Percentiles rank a stretch among this genome's conserved stretches.
Evolutionary conservation across 2,797 vertebrate species (phyloP).

Genomic region (Semaprochilodus insignis): DNA sequence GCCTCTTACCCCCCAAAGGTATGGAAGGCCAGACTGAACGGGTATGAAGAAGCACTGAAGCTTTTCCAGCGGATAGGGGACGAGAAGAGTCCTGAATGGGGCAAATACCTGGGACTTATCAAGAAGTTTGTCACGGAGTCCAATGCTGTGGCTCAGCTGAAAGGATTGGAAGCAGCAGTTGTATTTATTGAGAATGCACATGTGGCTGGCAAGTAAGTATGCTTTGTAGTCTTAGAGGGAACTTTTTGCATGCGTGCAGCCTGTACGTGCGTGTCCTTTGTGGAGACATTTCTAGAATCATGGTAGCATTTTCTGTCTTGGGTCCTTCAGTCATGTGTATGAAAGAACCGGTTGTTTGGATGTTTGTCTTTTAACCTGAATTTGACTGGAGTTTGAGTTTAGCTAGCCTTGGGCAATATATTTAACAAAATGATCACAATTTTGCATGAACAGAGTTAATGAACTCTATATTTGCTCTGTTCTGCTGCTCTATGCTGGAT

Average conservation of each 20-base stretch:
- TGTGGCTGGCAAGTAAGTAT: conserved; percentile 92
- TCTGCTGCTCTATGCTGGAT: too few relatives aligned
- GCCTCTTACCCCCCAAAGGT: conserved; percentile 71
- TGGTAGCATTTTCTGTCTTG: not conserved
- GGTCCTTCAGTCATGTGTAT: not conserved
- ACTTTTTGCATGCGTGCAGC: not conserved
- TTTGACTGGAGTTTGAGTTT: too few relatives aligned
- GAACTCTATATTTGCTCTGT: too few relatives aligned
- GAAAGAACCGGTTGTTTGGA: not conserved
- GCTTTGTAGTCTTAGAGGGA: not conserved
- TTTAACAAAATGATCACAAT: too few relatives aligned
- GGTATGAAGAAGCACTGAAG: conserved; percentile 96
- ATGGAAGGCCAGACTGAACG: conserved; percentile 96
- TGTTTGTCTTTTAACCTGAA: not conserved
- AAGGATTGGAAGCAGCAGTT: conserved; percentile 94
- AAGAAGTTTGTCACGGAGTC: conserved; percentile 98
- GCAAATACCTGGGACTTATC: conserved; percentile 92
- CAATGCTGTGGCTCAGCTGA: conserved; percentile 95
- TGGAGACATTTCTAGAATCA: not conserved
- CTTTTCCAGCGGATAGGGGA: conserved; percentile 93
- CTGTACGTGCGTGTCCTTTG: too few relatives aligned
- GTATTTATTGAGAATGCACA: conserved; percentile 91
- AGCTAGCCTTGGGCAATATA: too few relatives aligned
- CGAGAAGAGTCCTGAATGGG: conserved; percentile 97
- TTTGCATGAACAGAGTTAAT: too few relatives aligned